Evolutionary conservation across 2,888 invertebrate species (phyloP), one percentile per base, ranked within the genome.

Genomic region (Omphaloscelis lunosa): DNA sequence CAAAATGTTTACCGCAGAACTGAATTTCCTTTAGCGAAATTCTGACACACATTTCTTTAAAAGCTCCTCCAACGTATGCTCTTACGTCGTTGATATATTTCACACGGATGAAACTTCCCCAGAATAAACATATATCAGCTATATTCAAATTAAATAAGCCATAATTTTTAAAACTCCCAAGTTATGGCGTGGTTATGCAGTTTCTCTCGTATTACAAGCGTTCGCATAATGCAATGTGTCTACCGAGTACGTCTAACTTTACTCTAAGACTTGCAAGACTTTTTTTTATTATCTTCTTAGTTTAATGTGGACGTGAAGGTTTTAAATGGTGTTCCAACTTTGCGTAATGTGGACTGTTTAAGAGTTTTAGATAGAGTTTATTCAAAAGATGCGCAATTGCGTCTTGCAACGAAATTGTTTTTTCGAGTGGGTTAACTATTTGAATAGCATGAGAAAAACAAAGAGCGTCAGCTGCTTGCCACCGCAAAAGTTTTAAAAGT

Each of bases 101-200:
- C 77, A 83, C 74, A 80, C 67, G 71, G 61, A 72, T 56, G 68
- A 87, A 90, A 76, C 84, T 89, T 85, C 56, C 66, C 81, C 45
- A 41, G 80, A 75, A 77, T 80, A 84, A 80, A 85, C 85, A 87
- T 91, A 90, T 89, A 84, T 90, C 86, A 90, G 83, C 77, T 89
- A 89, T 91, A 92, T 92, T 92, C 89, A 92, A 93, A 93, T 92
- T 89, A 89, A 86, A 90, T 92, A 79, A 88, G 88, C 80, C 87
- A 91, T 93, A 90, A 89, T 90, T 93, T 89, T 86, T 66, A 75
- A 87, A 93, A 92, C 84, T 80, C 79, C 74, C 67, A 73, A 87
- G 84, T 89, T 86, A 87, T 75, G 56, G 77, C 58, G 45, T 76
- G 63, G 81, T 87, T 88, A 86, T 88, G 86, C 87, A 86, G 89